Conservation (phyloP, 1,140 invertebrate species). For the Lordiphosa collinella region DNA sequence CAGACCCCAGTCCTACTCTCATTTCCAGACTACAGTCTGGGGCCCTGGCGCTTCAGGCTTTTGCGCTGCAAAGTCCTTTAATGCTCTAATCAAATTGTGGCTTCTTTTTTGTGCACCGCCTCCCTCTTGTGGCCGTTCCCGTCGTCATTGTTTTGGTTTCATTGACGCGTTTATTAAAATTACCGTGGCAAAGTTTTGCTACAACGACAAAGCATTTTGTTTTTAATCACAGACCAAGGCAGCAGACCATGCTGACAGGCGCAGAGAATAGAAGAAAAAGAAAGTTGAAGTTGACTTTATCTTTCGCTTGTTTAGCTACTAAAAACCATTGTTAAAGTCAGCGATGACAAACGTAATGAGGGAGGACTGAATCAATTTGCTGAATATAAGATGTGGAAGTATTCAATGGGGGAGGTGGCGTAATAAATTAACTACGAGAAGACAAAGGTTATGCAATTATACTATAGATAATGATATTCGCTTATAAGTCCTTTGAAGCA, state of each 20-base stretch:
- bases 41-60: conserved; percentile 55
- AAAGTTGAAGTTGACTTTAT: not conserved
- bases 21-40: conserved; percentile 18
- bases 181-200: conserved; percentile 60
- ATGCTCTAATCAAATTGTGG: conserved; percentile 77
- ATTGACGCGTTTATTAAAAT: conserved; percentile 77
- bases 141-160: conserved; percentile 74
- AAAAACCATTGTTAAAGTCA: no score
- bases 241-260: not conserved
- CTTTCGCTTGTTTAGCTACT: conserved; percentile 20
- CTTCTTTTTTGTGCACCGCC: conserved; percentile 61
- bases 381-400: no score
- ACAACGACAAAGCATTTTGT: conserved; percentile 42
- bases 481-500: no score
- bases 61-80: conserved; percentile 71
- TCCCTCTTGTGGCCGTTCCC: conserved; percentile 37
- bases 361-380: no score
- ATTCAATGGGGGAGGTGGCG: no score
- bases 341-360: no score
- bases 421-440: no score
- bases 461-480: no score
- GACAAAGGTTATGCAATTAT: no score
- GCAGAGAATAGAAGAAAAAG: not conserved
- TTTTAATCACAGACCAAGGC: conserved; percentile 43
- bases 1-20: conserved; percentile 26